Conservation (phyloP, 2,888 invertebrate genomes). For the Chromoteleia sp. region DNA sequence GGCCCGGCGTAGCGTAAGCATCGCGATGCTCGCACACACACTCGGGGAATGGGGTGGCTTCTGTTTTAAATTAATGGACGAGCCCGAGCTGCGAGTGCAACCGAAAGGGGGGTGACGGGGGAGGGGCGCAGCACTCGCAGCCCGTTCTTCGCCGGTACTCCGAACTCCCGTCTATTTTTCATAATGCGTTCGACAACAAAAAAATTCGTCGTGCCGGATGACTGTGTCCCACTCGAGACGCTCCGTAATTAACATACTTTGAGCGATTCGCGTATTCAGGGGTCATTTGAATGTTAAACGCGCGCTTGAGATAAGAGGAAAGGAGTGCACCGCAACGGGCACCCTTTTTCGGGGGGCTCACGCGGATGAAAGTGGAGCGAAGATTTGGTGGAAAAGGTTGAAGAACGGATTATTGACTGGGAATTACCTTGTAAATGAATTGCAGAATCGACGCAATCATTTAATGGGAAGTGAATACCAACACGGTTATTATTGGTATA, state of each 20-base stretch:
- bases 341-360: slow-evolving; percentile 24
- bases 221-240: slow-evolving; percentile 66
- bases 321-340: slow-evolving; percentile 21
- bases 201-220: slow-evolving; percentile 35
- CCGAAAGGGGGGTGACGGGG: background rate
- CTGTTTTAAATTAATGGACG: slow-evolving; percentile 70
- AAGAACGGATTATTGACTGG: slow-evolving; percentile 39
- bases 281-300: slow-evolving; percentile 69
- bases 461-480: no score
- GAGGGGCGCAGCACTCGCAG: background rate
- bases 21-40: slow-evolving; percentile 55
- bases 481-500: no score
- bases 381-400: slow-evolving; percentile 43
- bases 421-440: no score
- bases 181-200: slow-evolving; percentile 64
- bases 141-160: slow-evolving; percentile 8
- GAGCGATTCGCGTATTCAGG: slow-evolving; percentile 63
- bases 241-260: slow-evolving; percentile 65
- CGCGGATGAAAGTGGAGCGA: slow-evolving; percentile 24
- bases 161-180: slow-evolving; percentile 54
- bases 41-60: slow-evolving; percentile 45
- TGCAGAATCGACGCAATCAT: no score
- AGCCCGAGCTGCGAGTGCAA: slow-evolving; percentile 32
- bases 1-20: slow-evolving; percentile 65
- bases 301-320: slow-evolving; percentile 53